Evolutionary conservation across 2,113 vertebrate species (phyloP).

Genomic region (Gobiocypris rarus): DNA sequence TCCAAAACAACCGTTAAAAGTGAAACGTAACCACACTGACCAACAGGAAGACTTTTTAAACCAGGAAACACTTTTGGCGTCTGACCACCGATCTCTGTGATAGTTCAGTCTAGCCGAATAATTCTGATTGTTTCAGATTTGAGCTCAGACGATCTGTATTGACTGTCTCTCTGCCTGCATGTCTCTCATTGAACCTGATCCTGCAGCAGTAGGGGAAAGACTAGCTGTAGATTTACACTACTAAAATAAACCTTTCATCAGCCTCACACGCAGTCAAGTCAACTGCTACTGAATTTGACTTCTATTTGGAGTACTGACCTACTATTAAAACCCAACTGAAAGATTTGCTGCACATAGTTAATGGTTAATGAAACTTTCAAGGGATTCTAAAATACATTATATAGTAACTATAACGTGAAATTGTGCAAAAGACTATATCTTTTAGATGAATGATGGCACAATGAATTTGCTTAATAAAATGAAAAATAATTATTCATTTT

Average conservation of each 20-base stretch:
- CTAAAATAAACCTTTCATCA: constrained; percentile 48
- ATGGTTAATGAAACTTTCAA: not conserved
- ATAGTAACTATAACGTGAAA: not conserved
- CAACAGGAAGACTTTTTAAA: not conserved
- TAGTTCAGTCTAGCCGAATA: not conserved
- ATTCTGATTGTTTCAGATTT: not conserved
- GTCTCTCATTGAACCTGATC: constrained; percentile 4
- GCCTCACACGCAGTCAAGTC: constrained; percentile 5
- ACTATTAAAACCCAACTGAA: not conserved
- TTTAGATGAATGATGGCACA: not conserved
- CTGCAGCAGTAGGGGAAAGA: constrained; percentile 5
- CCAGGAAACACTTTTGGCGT: not conserved
- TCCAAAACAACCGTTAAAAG: not conserved
- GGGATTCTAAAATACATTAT: not conserved
- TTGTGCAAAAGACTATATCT: not conserved
- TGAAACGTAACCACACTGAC: not conserved
- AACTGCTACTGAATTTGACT: not conserved
- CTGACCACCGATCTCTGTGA: constrained; percentile 14
- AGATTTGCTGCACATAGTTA: not conserved
- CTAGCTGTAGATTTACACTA: constrained; percentile 35
- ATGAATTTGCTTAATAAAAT: not conserved
- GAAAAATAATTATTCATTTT: not conserved
- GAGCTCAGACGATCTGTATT: constrained; percentile 1
- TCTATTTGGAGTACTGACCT: constrained; percentile 11
- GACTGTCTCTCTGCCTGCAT: not conserved